These are phyloP conservation scores for Procambarus virginalis DNA, from an alignment of 1,140 invertebrate genomes.

Conservation along the genomic window DNA sequence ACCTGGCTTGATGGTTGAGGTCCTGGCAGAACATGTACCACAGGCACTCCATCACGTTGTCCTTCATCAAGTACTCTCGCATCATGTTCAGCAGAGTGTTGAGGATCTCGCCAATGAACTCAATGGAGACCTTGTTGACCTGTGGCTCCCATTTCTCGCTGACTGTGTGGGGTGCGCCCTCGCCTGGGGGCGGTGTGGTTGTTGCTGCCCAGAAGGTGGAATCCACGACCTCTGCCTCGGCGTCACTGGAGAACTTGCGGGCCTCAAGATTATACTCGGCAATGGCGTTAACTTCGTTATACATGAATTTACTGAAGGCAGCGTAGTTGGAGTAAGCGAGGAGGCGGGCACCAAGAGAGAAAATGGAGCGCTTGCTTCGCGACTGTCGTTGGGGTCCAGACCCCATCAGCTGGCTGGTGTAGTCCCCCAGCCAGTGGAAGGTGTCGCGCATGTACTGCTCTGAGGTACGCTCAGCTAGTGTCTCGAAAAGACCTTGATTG, in stretches of 20 bases:
- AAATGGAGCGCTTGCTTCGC: constrained; percentile 21
- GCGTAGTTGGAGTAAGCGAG: constrained; percentile 62
- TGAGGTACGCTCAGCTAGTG: constrained; percentile 31
- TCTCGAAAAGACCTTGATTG: constrained; percentile 35
- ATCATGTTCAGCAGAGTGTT: constrained; percentile 78
- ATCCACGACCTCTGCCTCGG: constrained; percentile 78
- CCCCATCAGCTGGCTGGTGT: constrained; percentile 41
- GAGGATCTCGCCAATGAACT: constrained; percentile 77
- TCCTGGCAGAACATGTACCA: constrained; percentile 80
- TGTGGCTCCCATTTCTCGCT: constrained; percentile 69
- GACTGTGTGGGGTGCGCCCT: constrained; percentile 47
- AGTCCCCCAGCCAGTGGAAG: constrained; percentile 58
- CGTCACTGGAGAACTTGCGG: constrained; percentile 73
- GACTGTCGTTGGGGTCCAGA: not conserved
- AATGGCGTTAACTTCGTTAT: constrained; percentile 64
- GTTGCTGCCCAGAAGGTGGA: constrained; percentile 75
- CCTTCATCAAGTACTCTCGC: constrained; percentile 76
- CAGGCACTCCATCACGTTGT: constrained; percentile 77
- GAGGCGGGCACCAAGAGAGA: not conserved
- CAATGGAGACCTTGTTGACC: constrained; percentile 65
- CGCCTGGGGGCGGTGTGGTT: constrained; percentile 5
- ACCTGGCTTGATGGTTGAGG: constrained; percentile 77
- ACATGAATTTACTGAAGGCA: constrained; percentile 64
- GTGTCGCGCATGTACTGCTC: constrained; percentile 58
- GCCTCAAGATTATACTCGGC: constrained; percentile 60